Evolutionary conservation across 1,140 invertebrate genomes (phyloP).

Genomic region (Chlorops oryzae): DNA sequence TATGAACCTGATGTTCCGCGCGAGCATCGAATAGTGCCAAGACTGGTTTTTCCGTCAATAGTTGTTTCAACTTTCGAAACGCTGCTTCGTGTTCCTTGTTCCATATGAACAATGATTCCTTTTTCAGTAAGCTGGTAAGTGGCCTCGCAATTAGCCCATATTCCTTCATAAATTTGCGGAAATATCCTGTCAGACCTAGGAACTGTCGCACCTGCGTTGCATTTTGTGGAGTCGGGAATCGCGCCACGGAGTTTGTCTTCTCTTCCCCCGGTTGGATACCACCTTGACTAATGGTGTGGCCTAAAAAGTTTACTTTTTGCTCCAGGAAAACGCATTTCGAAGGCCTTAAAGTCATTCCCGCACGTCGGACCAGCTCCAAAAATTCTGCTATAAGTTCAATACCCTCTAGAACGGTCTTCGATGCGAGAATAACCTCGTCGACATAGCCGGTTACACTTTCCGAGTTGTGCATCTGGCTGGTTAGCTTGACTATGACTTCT

Average conservation of each 20-base stretch:
- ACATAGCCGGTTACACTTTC: slow-evolving; percentile 8
- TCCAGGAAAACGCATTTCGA: slow-evolving; percentile 6
- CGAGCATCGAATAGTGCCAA: no score
- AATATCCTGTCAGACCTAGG: slow-evolving; percentile 38
- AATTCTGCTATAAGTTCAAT: slow-evolving; percentile 19
- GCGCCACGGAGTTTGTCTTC: slow-evolving; percentile 36
- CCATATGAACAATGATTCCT: slow-evolving; percentile 11
- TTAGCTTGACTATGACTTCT: slow-evolving; percentile 3
- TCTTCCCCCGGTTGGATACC: slow-evolving; percentile 28
- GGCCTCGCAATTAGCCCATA: slow-evolving; percentile 26
- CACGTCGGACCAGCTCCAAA: slow-evolving; percentile 11
- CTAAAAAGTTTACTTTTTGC: slow-evolving; percentile 10
- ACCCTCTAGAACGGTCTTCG: slow-evolving; percentile 18
- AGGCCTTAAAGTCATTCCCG: slow-evolving; percentile 12
- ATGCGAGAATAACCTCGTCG: slow-evolving; percentile 20
- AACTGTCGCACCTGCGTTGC: slow-evolving; percentile 32
- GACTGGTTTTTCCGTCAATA: background rate
- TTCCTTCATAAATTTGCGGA: slow-evolving; percentile 33
- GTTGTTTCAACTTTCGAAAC: background rate
- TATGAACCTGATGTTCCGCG: no score
- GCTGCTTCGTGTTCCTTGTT: background rate
- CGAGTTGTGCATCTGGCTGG: background rate
- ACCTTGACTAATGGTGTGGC: slow-evolving; percentile 22
- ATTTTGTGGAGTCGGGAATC: slow-evolving; percentile 29
- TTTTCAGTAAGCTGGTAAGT: slow-evolving; percentile 25